Evolutionary conservation across 2,888 invertebrate genomes (phyloP), one percentile per base, ranked within the genome.

Genomic region (Thecophora atra): DNA sequence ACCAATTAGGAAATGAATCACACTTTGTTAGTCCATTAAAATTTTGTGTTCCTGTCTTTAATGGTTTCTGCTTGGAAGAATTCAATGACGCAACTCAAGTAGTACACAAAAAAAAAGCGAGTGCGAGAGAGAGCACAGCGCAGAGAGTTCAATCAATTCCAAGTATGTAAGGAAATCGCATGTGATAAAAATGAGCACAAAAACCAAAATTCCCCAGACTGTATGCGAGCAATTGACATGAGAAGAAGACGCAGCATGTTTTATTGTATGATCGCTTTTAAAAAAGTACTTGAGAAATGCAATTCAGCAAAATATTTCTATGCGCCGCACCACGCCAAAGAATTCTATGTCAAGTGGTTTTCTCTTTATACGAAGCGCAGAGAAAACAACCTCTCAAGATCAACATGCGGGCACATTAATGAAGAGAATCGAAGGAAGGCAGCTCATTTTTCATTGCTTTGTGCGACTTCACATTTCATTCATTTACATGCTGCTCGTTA

Each of bases 281-380:
- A 24, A 6, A n/a, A 62, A 52, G 52, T 62, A 54, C 70, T 70
- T 62, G 70, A 62, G 47, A 62, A 58, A 70, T 70, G 70, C 70
- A 70, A 62, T 70, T 70, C 63, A 70, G 52, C 63, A 52, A 70
- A 70, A 70, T 63, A 70, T 70, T 70, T 54, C 42, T 37, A 70
- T 70, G 28, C 58, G 8, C 15, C 2, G 26, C 54, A 54, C 54
- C 11, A 2, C n/a, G 17, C 47, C 24, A 68, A 70, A 47, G 28
- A 70, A 62, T 70, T 63, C 51, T 52, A 63, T 70, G 70, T 63
- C 70, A 70, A 70, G 70, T 63, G 70, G 28, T 63, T n/a, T 62
- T 37, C 70, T 63, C 70, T 70, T 70, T 63, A 30, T 21, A 52
- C 21, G 26, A 62, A 44, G 24, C 54, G 30, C n/a, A 19, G 3